Conservation (phyloP, 92 coral and sea anemone species). For the Zoanthus solanderi region DNA sequence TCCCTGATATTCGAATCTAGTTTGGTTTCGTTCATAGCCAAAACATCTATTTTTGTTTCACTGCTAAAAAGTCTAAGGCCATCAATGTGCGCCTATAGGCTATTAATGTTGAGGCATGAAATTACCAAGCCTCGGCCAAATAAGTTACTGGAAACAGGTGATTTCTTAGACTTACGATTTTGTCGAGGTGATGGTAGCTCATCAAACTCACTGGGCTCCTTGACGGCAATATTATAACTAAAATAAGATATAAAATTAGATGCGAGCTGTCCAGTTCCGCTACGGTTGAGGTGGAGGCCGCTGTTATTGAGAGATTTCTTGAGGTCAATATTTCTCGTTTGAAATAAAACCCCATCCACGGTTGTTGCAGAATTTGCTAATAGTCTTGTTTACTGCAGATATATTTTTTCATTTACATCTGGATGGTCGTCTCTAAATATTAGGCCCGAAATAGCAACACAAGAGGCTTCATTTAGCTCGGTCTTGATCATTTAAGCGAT, state of each 20-base stretch:
- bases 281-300: conserved; percentile 11
- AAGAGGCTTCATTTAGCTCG: conserved; percentile 18
- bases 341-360: conserved; percentile 13
- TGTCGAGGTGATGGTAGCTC: no score
- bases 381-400: conserved; percentile 29
- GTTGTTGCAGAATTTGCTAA: conserved; percentile 29
- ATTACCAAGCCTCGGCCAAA: no score
- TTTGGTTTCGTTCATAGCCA: background rate
- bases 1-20: no score
- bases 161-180: no score
- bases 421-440: conserved; percentile 34
- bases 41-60: no score
- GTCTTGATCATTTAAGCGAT: conserved; percentile 19
- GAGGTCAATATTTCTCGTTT: conserved; percentile 1
- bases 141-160: no score
- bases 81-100: no score
- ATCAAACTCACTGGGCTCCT: no score
- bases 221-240: background rate
- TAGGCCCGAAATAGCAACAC: conserved; percentile 22
- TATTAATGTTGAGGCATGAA: no score
- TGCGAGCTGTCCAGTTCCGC: background rate
- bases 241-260: background rate
- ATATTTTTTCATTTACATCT: conserved; percentile 25
- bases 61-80: no score
- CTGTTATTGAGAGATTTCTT: background rate